Percentiles rank a stretch among this genome's conserved stretches.
Evolutionary conservation across 2,797 vertebrate species (phyloP).

Genomic region (Enteromius anoplus): DNA sequence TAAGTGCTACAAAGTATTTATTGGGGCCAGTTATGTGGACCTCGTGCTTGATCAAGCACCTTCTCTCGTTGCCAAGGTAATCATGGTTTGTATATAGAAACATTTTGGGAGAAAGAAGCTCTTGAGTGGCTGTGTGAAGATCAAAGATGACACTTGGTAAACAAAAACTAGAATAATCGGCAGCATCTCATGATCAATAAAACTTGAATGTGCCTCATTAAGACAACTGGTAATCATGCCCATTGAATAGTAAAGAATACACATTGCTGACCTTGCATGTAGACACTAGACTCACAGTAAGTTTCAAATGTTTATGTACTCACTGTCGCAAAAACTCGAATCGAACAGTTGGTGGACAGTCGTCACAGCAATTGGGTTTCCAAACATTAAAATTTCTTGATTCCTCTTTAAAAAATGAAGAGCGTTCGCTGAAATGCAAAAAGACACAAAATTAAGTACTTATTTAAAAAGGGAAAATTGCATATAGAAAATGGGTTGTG

Average conservation of each 20-base stretch:
- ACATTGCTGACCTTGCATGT: not conserved
- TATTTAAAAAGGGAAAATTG: not conserved
- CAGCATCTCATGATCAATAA: not conserved
- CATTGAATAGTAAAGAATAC: not conserved
- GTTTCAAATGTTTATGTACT: not conserved
- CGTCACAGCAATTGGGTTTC: not conserved
- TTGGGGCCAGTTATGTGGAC: slow-evolving; percentile 58
- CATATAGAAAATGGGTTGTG: not conserved
- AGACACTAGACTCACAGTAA: not conserved
- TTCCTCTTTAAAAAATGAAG: not conserved
- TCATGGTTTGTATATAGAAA: slow-evolving; percentile 41
- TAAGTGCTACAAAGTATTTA: slow-evolving; percentile 64
- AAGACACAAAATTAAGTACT: not conserved
- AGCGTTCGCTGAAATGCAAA: not conserved
- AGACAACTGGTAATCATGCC: not conserved
- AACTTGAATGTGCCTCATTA: not conserved
- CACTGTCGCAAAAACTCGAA: not conserved
- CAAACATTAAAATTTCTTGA: slow-evolving; percentile 3
- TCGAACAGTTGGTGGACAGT: slow-evolving; percentile 9
- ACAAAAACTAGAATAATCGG: slow-evolving; percentile 15
- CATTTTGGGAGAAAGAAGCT: slow-evolving; percentile 11
- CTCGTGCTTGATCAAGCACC: slow-evolving; percentile 49
- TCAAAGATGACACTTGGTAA: slow-evolving; percentile 1
- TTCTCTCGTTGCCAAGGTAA: slow-evolving; percentile 47
- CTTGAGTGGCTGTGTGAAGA: slow-evolving; percentile 17